Percentiles rank a stretch among this genome's conserved stretches.
Conservation (phyloP, 1,140 invertebrate genomes). For the Laodelphax striatellus region DNA sequence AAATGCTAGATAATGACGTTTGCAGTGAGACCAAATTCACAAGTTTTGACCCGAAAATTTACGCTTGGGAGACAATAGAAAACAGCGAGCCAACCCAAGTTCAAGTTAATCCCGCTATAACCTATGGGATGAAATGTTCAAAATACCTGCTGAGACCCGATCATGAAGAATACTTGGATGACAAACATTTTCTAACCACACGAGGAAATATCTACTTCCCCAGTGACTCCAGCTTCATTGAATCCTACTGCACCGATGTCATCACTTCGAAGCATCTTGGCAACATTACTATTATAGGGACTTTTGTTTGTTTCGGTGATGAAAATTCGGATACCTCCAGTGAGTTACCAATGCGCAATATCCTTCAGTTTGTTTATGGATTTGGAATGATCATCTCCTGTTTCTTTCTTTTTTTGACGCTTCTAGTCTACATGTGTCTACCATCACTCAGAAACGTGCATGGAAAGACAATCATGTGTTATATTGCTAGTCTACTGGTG, state of each 20-base stretch:
- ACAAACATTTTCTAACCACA: background rate
- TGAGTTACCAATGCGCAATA: background rate
- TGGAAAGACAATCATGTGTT: conserved; percentile 54
- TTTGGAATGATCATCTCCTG: conserved; percentile 37
- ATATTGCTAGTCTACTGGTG: conserved; percentile 46
- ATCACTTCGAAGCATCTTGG: background rate
- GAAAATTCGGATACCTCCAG: background rate
- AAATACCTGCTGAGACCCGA: background rate
- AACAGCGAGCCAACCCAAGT: background rate
- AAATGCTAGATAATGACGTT: background rate
- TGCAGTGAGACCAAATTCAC: background rate
- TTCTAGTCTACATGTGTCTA: conserved; percentile 49
- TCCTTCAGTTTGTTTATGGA: conserved; percentile 10
- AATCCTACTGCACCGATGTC: conserved; percentile 10
- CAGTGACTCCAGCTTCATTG: background rate
- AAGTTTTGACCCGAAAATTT: background rate
- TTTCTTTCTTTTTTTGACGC: conserved; percentile 46
- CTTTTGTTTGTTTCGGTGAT: conserved; percentile 14
- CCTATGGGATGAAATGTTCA: background rate
- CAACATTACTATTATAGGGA: background rate
- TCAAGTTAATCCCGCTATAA: background rate
- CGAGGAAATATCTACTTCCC: background rate
- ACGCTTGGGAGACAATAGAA: background rate
- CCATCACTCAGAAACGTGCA: conserved; percentile 52
- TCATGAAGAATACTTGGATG: background rate